These are phyloP conservation scores for Guaruba guarouba DNA, from an alignment of 2,113 vertebrate genomes.

Conservation along the genomic window DNA sequence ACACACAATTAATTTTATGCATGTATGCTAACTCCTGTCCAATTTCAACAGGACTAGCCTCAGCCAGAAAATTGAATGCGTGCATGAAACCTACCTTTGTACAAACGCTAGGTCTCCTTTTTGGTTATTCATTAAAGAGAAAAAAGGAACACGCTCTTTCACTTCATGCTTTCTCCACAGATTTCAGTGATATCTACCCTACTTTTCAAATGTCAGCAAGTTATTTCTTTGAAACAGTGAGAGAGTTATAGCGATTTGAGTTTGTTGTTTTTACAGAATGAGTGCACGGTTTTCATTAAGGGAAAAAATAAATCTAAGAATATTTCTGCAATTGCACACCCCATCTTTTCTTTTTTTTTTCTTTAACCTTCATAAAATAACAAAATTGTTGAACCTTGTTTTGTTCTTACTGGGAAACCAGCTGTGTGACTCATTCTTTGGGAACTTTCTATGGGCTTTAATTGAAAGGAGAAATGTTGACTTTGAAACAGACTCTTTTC, in stretches of 20 bases:
- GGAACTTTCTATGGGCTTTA: slow-evolving; percentile 28
- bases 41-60: neutral
- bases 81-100: neutral
- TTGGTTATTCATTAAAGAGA: neutral
- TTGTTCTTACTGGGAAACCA: slow-evolving; percentile 22
- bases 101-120: neutral
- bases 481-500: neutral
- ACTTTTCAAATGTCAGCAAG: neutral
- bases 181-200: neutral
- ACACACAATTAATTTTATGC: neutral
- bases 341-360: neutral
- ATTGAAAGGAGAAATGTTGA: slow-evolving; percentile 8
- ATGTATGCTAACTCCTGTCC: neutral
- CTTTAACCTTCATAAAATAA: slow-evolving; percentile 10
- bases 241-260: neutral
- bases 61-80: neutral
- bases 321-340: neutral
- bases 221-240: neutral
- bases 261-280: neutral
- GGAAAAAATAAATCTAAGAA: neutral
- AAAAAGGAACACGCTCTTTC: neutral
- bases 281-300: neutral
- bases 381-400: slow-evolving; percentile 17
- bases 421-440: slow-evolving; percentile 37
- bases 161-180: neutral